Base-by-base conservation (phyloP, 2,797 vertebrate genomes). In the Hydrocynus forskahlii region DNA sequence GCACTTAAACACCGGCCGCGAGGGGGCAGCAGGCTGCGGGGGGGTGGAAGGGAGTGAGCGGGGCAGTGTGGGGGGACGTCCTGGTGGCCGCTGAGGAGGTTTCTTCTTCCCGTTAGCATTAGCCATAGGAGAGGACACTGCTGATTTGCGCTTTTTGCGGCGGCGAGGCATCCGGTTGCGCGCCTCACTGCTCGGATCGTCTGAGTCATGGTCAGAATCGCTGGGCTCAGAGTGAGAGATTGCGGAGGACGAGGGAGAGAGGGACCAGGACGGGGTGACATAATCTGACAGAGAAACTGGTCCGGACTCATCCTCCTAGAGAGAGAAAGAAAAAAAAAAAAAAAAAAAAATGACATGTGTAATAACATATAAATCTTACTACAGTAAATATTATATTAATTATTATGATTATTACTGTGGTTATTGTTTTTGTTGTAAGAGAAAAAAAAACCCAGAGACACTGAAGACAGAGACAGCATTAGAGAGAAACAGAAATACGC, bases 181-280 rank as follows among this genome's bases (percentile, higher is more conserved):
- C 4, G 80, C 83, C 40, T 88, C 90, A 68, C 91, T 89, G 35
- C 91, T 92, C 0, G 90, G 89, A 40, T 87, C 90, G 6, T 87
- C 86, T 0, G 83, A 87, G 60, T 88, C 83, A 0, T 54, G 86
- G 7, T 94, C 94, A 0, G 93, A 93, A 80, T 94, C 93, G 19
- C 92, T 95, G 76, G 80, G 89, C 9, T 95, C 94, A 12, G 94
- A 95, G 87, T 94, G 94, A 66, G 94, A 95, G 79, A 95, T 85
- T 21, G 93, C 93, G 9, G 93, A 94, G 59, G 94, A 94, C 7
- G 93, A 94, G 1, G 94, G 94, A 14, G 94, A 95, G 50, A 95
- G 93, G 72, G 95, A 94, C 94, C 94, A 95, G 23, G 95, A 95
- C 0, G 94, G 94, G 71, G 93, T 94, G 85, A 95, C 91, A 10